Evolutionary conservation across 2,888 invertebrate species (phyloP).

Genomic region (Chalcis sispes): DNA sequence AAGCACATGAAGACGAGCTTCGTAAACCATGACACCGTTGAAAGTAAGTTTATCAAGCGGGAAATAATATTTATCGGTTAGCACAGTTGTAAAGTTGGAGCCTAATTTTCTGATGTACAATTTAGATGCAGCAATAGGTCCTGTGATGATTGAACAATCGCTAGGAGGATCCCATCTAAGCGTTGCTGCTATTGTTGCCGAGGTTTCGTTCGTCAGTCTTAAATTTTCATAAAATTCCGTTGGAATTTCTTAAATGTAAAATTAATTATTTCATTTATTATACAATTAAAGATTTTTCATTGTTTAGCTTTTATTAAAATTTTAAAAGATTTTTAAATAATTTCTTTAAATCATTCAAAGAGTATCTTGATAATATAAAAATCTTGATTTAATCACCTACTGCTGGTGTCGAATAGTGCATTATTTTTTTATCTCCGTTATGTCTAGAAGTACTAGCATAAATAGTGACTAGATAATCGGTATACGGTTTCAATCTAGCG

Average conservation of each 20-base stretch:
- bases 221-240: slow-evolving; percentile 58
- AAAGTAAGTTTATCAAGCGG: not conserved
- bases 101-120: slow-evolving; percentile 57
- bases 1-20: slow-evolving; percentile 55
- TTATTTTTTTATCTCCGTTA: slow-evolving; percentile 26
- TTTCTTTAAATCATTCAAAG: too few relatives aligned
- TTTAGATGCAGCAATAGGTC: slow-evolving; percentile 52
- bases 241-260: slow-evolving; percentile 59
- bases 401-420: slow-evolving; percentile 31
- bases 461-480: slow-evolving; percentile 57
- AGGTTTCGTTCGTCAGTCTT: slow-evolving; percentile 31
- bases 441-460: slow-evolving; percentile 56
- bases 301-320: not conserved
- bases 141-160: slow-evolving; percentile 63
- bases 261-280: not conserved
- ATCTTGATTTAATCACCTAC: slow-evolving; percentile 32
- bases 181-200: slow-evolving; percentile 1
- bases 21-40: slow-evolving; percentile 59
- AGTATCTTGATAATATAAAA: too few relatives aligned
- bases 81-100: slow-evolving; percentile 12
- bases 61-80: slow-evolving; percentile 18
- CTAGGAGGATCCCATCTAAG: slow-evolving; percentile 61
- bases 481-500: slow-evolving; percentile 59
- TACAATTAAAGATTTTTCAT: not conserved
- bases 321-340: too few relatives aligned